These are phyloP conservation scores for Psittacus erithacus DNA, from an alignment of 2,113 vertebrate genomes.

Conservation along the genomic window DNA sequence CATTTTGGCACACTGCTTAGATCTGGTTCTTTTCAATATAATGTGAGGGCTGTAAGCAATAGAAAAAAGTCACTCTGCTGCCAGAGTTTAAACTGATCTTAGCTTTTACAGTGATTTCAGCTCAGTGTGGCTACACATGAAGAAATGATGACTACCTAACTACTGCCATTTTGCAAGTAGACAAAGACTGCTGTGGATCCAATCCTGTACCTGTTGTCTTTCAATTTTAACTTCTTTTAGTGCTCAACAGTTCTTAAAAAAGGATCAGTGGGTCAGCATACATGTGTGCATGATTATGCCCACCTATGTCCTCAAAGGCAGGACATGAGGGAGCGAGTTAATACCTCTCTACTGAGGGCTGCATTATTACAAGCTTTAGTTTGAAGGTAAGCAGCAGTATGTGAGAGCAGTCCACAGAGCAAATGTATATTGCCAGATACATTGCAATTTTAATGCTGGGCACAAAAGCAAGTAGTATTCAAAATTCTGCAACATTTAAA, in stretches of 20 bases:
- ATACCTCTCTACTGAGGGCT: background rate
- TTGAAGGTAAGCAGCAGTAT: background rate
- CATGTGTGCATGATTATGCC: background rate
- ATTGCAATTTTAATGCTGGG: background rate
- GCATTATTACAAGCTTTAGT: background rate
- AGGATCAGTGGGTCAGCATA: background rate
- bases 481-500: background rate
- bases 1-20: background rate
- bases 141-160: background rate
- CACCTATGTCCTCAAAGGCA: background rate
- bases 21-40: background rate
- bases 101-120: background rate
- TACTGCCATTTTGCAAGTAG: background rate
- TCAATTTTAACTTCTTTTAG: background rate
- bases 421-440: background rate
- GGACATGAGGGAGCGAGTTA: background rate
- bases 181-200: background rate
- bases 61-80: slow-evolving; percentile 11
- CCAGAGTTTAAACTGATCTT: slow-evolving; percentile 28
- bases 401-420: background rate
- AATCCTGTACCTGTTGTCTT: background rate
- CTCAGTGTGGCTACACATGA: background rate
- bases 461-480: background rate
- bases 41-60: background rate
- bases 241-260: background rate